Base-by-base conservation (phyloP, 1,140 invertebrate species). In the Agraylea sexmaculata region DNA sequence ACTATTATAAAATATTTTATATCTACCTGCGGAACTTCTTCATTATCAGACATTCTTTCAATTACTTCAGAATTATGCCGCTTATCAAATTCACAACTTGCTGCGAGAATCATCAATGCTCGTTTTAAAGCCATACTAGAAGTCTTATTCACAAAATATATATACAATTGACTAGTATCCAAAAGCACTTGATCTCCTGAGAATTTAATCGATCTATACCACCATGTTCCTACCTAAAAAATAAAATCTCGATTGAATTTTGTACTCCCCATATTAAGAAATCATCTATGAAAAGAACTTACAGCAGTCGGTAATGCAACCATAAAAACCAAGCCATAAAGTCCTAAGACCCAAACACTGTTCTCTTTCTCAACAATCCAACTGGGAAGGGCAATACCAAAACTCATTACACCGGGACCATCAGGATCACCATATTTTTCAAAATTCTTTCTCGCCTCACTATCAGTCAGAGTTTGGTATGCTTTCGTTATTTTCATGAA, bases 301-400 rank as follows among this genome's bases (percentile, higher is more conserved):
- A 73, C 83, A 48, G 81, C 80, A 37, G 86, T 84, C 10, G 94
- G 94, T 50, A 99, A 63, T 38, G 91, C 87, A 36, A 99, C 80
- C 92, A 99, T 98, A 56, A 99, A 99, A 1, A 99, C 82, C 28
- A 98, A 66, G 13, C 81, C 91, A 70, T 99, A 99, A 0, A 95
- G 70, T 11, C 90, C 91, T 25, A 99, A 69, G 6, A 97, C 93
- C 89, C 90, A 96, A 22, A 98, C 77, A 49, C 92, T 96, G 63
- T 99, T 99, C 67, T 99, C 88, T 61, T 96, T 94, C 58, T 98
- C 93, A n/a, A 99, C 91, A 62, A 99, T 97, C 95, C 95, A 99
- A 37, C 94, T 97, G 13, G 96, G 96, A 29, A 99, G 66, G 28
- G 95, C 96, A 60, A 99, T 99, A 47, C 96, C 95, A 76, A 99